Conservation (phyloP, 2,113 vertebrate species). For the Mobula hypostoma region DNA sequence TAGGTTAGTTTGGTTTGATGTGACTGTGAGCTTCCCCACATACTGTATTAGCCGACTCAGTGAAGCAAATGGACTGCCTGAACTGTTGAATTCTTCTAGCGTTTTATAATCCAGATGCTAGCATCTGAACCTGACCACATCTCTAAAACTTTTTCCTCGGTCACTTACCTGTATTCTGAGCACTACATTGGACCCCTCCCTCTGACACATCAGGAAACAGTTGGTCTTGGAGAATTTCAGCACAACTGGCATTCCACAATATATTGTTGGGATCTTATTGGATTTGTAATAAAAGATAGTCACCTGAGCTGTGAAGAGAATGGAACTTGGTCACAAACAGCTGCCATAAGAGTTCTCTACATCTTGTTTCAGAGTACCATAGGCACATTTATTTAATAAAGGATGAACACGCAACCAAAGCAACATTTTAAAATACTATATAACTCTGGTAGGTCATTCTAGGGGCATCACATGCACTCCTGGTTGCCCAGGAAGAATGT, state of each 20-base stretch:
- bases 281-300: slow-evolving; percentile 58
- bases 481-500: too few species aligned
- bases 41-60: too few species aligned
- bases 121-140: neutral
- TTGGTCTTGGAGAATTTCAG: slow-evolving; percentile 53
- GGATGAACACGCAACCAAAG: neutral
- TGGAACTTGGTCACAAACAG: neutral
- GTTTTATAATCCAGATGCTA: too few species aligned
- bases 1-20: neutral
- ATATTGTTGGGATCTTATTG: neutral
- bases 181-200: slow-evolving; percentile 36
- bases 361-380: neutral
- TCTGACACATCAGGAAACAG: slow-evolving; percentile 53
- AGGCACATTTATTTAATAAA: neutral
- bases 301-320: slow-evolving; percentile 44
- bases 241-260: slow-evolving; percentile 51
- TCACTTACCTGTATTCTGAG: slow-evolving; percentile 51
- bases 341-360: too few species aligned
- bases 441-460: too few species aligned
- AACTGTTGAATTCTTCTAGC: too few species aligned
- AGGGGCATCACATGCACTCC: too few species aligned
- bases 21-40: neutral
- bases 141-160: neutral
- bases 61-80: too few species aligned
- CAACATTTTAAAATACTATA: too few species aligned